Evolutionary conservation across 2,888 invertebrate species (phyloP).

Genomic region (Thereva unica): DNA sequence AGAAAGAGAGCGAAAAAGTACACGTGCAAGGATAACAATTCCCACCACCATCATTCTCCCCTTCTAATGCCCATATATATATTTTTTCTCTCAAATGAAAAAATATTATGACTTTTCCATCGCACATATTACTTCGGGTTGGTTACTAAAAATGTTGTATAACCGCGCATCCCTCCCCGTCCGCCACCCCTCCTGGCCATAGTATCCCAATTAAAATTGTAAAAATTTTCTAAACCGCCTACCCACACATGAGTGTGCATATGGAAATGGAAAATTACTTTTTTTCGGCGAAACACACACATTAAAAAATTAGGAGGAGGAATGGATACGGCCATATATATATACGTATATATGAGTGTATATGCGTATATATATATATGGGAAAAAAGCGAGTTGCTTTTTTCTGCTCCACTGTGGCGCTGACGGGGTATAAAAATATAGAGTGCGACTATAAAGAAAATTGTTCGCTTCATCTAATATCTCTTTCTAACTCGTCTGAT

Average conservation of each 20-base stretch:
- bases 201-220: constrained; percentile 39
- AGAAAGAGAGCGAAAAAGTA: too few species aligned
- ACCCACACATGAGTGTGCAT: constrained; percentile 39
- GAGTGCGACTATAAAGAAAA: constrained; percentile 37
- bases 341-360: too few species aligned
- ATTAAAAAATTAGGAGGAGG: constrained; percentile 34
- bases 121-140: background rate
- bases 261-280: constrained; percentile 27
- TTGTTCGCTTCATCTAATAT: constrained; percentile 51
- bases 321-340: background rate
- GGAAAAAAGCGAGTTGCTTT: constrained; percentile 27
- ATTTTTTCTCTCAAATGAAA: too few species aligned
- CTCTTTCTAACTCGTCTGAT: constrained; percentile 56
- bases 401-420: constrained; percentile 11
- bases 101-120: background rate
- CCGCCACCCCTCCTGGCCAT: constrained; percentile 2
- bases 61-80: too few species aligned
- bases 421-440: constrained; percentile 32
- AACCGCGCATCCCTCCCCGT: background rate
- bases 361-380: constrained; percentile 15
- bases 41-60: too few species aligned
- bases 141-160: constrained; percentile 4
- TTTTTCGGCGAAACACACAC: constrained; percentile 27
- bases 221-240: constrained; percentile 46
- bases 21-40: too few species aligned